Evolutionary conservation across 2,113 vertebrate species (phyloP).

Genomic region (Vicugna pacos): DNA sequence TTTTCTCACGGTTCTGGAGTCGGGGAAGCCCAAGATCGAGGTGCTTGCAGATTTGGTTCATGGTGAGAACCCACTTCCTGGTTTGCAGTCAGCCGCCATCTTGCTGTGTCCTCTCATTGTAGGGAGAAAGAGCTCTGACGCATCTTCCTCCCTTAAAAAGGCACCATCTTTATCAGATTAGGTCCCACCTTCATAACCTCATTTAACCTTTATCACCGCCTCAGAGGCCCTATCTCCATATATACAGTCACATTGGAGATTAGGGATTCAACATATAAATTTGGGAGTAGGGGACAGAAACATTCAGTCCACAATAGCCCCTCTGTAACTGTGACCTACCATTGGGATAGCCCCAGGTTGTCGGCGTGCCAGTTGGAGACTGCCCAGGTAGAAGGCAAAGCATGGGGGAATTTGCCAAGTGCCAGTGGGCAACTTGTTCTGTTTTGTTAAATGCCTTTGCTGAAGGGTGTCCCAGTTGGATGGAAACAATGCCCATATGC

Average conservation of each 20-base stretch:
- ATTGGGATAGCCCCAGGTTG: not conserved
- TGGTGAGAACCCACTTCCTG: not conserved
- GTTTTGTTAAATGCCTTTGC: not conserved
- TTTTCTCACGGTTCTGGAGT: not conserved
- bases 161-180: not conserved
- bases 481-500: not conserved
- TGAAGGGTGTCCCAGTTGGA: not conserved
- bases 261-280: not conserved
- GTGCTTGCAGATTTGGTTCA: not conserved
- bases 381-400: not conserved
- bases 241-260: not conserved
- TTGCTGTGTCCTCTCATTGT: not conserved
- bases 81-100: not conserved
- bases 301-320: not conserved
- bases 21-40: not conserved
- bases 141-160: not conserved
- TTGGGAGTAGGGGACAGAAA: not conserved
- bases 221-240: not conserved
- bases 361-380: not conserved
- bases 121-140: not conserved
- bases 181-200: not conserved
- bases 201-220: not conserved
- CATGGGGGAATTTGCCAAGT: not conserved
- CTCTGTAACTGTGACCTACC: not conserved
- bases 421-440: not conserved